Base-by-base conservation (phyloP, 2,797 vertebrate genomes). In the Cygnus olor region DNA sequence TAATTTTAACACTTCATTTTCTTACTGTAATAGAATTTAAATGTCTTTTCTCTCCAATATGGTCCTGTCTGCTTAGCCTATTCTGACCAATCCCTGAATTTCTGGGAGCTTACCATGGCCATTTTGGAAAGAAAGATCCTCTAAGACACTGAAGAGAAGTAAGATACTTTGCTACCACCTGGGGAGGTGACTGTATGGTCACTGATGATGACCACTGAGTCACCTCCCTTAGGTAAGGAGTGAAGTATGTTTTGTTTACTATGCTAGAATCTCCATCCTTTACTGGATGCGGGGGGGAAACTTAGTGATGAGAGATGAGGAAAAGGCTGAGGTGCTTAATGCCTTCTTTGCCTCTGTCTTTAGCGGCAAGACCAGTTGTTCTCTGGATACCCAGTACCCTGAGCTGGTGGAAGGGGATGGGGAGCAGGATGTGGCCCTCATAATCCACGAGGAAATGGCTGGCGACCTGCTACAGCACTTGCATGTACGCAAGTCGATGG, bases 191-290 rank as follows among this genome's bases (percentile, higher is more conserved):
- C 51, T 77, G 72, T 27, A 54, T 10, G 53, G 82, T 92, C 53
- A 90, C 16, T 14, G 71, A 61, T 72, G 74, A 85, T 94, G 77
- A 72, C 88, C 96, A 78, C 14, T 24, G 42, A 87, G 87, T 76
- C 78, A 96, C 88, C 86, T 95, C 92, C 89, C 89, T 94, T 38
- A 73, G 95, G 89, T 83, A 32, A 66, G 25, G 69, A 91, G 27
- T 18, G 82, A 92, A 89, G 42, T 21, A 54, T 83, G 66, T 88
- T 92, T 54, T 85, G 54, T 84, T 95, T 71, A 36, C n/a, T 77
- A 85, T 92, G 64, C 80, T 90, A 95, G 84, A 92, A 38, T 38
- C 38, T 38, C 38, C 38, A 38, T 38, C 38, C 10, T 10, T 38
- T 38, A 38, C 38, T 38, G 38, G 4, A 38, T 38, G 38, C 38